These are phyloP conservation scores for Sebastes ruberrimus DNA, from an alignment of 2,797 vertebrate species.

Conservation along the genomic window DNA sequence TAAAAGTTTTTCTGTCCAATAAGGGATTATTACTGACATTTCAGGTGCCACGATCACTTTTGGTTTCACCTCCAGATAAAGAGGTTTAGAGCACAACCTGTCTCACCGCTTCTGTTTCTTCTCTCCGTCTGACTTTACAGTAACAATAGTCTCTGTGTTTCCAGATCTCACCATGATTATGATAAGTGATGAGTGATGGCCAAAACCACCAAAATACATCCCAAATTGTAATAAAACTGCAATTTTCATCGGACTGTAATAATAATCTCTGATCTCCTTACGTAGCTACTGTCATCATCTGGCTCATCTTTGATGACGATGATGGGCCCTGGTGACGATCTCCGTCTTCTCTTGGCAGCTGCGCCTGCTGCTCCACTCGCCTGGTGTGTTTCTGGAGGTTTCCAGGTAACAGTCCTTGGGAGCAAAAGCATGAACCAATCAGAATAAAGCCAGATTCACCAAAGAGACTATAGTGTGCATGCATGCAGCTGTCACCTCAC, in stretches of 20 bases:
- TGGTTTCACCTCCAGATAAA: background rate
- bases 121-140: background rate
- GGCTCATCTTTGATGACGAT: slow-evolving; percentile 77
- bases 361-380: slow-evolving; percentile 19
- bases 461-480: background rate
- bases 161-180: background rate
- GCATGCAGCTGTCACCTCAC: slow-evolving; percentile 28
- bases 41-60: background rate
- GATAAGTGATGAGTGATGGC: background rate
- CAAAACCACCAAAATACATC: no score
- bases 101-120: background rate
- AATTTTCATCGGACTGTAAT: no score
- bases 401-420: slow-evolving; percentile 61
- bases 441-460: slow-evolving; percentile 6
- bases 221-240: no score
- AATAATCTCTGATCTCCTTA: slow-evolving; percentile 48
- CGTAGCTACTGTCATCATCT: slow-evolving; percentile 61
- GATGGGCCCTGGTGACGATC: slow-evolving; percentile 63
- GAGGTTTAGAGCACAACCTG: background rate
- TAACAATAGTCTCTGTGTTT: background rate
- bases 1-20: background rate
- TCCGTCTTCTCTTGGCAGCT: slow-evolving; percentile 61
- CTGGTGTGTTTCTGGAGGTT: slow-evolving; percentile 52
- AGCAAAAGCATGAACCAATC: slow-evolving; percentile 27
- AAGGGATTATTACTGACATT: background rate